Evolutionary conservation across 2,113 vertebrate genomes (phyloP).

Genomic region (Rhinolophus ferrumequinum): DNA sequence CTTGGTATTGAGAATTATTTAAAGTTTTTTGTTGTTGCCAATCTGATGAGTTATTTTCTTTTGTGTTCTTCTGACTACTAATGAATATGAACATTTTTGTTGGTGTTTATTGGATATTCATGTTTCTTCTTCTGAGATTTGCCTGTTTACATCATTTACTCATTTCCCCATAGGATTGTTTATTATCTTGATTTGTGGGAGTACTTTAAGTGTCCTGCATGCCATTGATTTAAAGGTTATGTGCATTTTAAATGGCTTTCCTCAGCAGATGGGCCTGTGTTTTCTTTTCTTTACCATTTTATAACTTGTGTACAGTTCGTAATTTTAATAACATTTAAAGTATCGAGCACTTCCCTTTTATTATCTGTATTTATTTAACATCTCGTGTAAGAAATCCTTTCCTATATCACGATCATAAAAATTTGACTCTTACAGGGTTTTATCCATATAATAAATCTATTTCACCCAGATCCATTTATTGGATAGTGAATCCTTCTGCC

Average conservation of each 20-base stretch:
- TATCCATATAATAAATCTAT: not conserved
- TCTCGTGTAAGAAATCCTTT: not conserved
- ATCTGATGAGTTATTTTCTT: not conserved
- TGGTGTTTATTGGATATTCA: conserved; percentile 10
- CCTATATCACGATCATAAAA: not conserved
- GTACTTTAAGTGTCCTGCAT: not conserved
- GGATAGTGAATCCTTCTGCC: not conserved
- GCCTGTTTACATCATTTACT: not conserved
- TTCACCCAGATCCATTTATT: not conserved
- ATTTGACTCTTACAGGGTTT: not conserved
- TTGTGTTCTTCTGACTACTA: not conserved
- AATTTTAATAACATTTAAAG: conserved; percentile 1
- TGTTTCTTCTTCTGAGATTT: conserved; percentile 1
- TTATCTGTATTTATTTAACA: not conserved
- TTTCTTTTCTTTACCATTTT: not conserved
- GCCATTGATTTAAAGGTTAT: not conserved
- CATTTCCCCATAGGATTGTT: not conserved
- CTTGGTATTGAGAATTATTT: not conserved
- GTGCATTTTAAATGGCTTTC: conserved; percentile 33
- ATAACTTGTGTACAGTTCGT: not conserved
- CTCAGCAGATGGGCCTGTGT: not conserved
- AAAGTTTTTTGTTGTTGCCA: not conserved
- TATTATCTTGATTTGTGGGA: conserved; percentile 43
- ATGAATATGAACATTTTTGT: not conserved
- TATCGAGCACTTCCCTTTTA: not conserved